Conservation (phyloP, 1,140 invertebrate species). For the Bombus cullumanus region DNA sequence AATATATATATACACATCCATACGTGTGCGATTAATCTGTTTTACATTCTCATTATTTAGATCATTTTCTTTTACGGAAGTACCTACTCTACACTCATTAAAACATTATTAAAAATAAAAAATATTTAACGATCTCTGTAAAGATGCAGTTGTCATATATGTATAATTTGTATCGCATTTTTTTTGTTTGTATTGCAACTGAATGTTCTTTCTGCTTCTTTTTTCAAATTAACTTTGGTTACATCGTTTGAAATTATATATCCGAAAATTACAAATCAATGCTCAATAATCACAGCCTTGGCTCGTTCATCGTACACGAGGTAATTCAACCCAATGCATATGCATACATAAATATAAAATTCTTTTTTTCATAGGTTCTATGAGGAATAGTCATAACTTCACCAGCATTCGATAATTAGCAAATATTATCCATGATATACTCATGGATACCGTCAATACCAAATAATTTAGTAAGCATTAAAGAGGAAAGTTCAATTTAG, state of each 20-base stretch:
- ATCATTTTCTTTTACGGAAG: slow-evolving; percentile 25
- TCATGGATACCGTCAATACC: not conserved
- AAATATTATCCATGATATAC: not conserved
- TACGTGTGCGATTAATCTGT: slow-evolving; percentile 50
- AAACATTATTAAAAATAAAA: slow-evolving; percentile 71
- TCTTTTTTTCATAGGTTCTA: slow-evolving; percentile 19
- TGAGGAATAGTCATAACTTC: slow-evolving; percentile 48
- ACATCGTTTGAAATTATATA: not conserved
- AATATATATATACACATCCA: slow-evolving; percentile 37
- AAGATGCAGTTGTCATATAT: slow-evolving; percentile 27
- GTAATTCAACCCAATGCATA: slow-evolving; percentile 40
- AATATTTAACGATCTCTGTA: slow-evolving; percentile 54
- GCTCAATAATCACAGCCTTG: slow-evolving; percentile 58
- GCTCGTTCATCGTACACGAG: slow-evolving; percentile 46
- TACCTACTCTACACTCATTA: slow-evolving; percentile 62
- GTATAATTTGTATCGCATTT: slow-evolving; percentile 26
- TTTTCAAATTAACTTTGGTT: slow-evolving; percentile 11
- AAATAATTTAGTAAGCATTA: not conserved
- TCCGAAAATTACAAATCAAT: slow-evolving; percentile 19
- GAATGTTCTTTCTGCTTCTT: slow-evolving; percentile 11
- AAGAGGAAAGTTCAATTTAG: not conserved
- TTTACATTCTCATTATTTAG: slow-evolving; percentile 52
- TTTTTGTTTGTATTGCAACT: slow-evolving; percentile 27
- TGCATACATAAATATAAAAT: slow-evolving; percentile 20
- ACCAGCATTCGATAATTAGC: not conserved